phyloP scores from a whole-genome alignment of 2,888 invertebrate genomes.

The Pristionchus mayeri region DNA sequence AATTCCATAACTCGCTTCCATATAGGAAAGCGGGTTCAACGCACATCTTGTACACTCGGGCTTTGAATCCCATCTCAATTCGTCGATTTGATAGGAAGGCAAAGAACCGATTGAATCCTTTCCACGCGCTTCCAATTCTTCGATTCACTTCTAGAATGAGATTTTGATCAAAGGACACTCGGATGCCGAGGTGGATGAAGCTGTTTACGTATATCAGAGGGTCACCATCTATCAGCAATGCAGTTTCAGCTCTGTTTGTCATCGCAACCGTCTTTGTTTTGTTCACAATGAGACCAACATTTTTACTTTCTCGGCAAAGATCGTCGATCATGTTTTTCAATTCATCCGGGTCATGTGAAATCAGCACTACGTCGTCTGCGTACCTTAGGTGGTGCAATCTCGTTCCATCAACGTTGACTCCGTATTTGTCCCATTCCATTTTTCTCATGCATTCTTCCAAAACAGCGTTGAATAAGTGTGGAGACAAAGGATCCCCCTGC shows the following conservation, averaged over 20 bases:
- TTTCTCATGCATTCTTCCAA: too few relatives aligned
- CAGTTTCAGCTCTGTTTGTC: neutral
- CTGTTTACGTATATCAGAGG: neutral
- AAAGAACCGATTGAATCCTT: neutral
- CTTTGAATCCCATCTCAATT: too few relatives aligned
- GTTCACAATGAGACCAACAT: neutral
- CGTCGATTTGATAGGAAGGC: neutral
- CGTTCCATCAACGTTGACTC: neutral
- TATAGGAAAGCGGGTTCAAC: too few relatives aligned
- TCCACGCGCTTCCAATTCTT: neutral
- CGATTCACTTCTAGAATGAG: neutral
- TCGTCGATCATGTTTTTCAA: neutral
- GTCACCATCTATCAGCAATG: neutral
- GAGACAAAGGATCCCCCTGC: too few relatives aligned
- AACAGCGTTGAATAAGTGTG: too few relatives aligned
- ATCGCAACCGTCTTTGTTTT: neutral
- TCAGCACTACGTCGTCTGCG: too few relatives aligned
- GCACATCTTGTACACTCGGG: too few relatives aligned
- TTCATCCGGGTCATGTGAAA: neutral
- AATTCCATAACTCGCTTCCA: too few relatives aligned
- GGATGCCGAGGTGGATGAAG: too few relatives aligned
- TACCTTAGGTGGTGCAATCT: neutral
- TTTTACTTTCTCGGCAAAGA: neutral
- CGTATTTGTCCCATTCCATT: too few relatives aligned
- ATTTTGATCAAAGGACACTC: too few relatives aligned